Percentiles rank a stretch among this genome's conserved stretches.
These are phyloP conservation scores for Pipistrellus pygmaeus DNA, from an alignment of 2,797 vertebrate species.

Conservation along the genomic window DNA sequence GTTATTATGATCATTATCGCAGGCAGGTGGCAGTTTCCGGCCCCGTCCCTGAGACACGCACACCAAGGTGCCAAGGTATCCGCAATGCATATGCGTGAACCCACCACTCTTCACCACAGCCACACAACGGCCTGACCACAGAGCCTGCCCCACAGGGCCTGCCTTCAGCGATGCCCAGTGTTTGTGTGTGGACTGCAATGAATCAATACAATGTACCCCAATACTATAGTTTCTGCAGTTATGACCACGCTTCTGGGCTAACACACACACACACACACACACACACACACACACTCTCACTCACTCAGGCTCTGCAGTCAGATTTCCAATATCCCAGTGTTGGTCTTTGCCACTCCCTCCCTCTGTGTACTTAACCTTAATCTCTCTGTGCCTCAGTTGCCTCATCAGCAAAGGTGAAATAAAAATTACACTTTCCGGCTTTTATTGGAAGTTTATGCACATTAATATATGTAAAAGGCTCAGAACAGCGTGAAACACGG, in stretches of 20 bases:
- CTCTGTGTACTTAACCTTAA: accelerated
- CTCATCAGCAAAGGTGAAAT: background rate
- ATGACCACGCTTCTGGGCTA: accelerated
- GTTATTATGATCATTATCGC: background rate
- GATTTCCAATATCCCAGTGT: accelerated
- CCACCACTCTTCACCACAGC: accelerated
- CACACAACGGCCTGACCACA: background rate
- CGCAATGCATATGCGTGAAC: background rate
- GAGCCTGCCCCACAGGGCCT: background rate
- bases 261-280: no score
- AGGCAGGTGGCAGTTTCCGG: background rate
- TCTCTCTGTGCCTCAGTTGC: background rate
- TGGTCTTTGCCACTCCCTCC: background rate
- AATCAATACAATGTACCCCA: background rate
- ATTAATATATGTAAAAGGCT: background rate
- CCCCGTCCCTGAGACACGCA: background rate
- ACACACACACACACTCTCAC: background rate
- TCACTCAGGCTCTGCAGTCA: background rate
- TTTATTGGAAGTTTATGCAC: background rate
- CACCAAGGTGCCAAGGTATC: background rate
- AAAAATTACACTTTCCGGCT: background rate
- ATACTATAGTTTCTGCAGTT: background rate
- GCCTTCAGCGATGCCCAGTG: accelerated
- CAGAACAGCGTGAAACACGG: background rate
- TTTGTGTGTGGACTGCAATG: background rate